These are phyloP conservation scores for Cheumatopsyche charites DNA, from an alignment of 1,140 invertebrate genomes.

Conservation along the genomic window DNA sequence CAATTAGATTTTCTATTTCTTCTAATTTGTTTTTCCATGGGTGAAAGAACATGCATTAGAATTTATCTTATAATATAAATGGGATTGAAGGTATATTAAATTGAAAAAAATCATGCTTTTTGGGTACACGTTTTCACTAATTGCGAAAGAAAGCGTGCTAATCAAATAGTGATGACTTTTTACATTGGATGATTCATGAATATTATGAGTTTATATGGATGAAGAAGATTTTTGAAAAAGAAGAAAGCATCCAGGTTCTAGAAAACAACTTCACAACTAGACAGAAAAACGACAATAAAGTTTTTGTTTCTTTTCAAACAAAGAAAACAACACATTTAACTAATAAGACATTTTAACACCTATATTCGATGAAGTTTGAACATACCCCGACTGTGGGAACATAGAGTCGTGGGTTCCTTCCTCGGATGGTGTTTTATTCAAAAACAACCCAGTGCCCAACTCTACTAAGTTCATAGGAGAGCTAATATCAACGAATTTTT, in stretches of 20 bases:
- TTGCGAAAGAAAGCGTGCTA: conserved; percentile 1
- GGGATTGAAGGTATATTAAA: too few species aligned
- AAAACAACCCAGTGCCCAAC: conserved; percentile 83
- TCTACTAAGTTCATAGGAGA: conserved; percentile 90
- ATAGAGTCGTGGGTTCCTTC: conserved; percentile 62
- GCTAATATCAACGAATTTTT: conserved; percentile 56
- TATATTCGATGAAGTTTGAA: conserved; percentile 40
- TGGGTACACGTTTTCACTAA: neutral
- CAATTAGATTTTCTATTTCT: too few species aligned
- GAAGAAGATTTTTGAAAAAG: neutral
- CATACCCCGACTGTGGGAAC: conserved; percentile 58
- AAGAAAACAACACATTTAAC: conserved; percentile 24
- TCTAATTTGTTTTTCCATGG: too few species aligned
- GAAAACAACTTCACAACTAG: conserved; percentile 29
- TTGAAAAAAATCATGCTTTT: conserved; percentile 5
- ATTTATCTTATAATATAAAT: too few species aligned
- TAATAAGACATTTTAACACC: conserved; percentile 28
- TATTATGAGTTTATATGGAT: neutral
- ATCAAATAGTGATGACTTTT: neutral
- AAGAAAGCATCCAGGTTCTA: conserved; percentile 24
- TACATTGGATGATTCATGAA: neutral
- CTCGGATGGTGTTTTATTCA: conserved; percentile 85
- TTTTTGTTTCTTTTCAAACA: neutral
- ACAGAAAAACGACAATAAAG: conserved; percentile 21
- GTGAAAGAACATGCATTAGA: too few species aligned